Conservation (phyloP, 35 echinoderm and acorn worm genomes). For the Anneissia japonica region DNA sequence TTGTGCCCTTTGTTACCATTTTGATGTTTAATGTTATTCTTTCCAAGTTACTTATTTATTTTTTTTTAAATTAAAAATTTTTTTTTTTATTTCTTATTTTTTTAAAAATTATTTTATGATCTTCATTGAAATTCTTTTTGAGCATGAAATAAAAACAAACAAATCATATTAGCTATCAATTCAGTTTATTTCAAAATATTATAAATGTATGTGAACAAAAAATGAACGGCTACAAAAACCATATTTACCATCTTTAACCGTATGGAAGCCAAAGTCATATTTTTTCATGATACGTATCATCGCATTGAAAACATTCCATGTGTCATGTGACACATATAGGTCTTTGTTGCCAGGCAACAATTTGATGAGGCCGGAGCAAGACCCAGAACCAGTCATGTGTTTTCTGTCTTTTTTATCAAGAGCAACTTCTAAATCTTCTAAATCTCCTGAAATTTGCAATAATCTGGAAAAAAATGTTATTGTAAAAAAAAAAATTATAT, state of each 20-base stretch:
- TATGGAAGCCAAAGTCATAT: conserved; percentile 63
- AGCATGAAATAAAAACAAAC: no score
- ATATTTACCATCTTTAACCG: conserved; percentile 36
- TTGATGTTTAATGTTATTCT: no score
- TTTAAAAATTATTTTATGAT: no score
- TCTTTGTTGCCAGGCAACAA: conserved; percentile 74
- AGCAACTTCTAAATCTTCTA: conserved; percentile 57
- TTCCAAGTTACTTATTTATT: no score
- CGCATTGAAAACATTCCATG: conserved; percentile 48
- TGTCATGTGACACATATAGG: conserved; percentile 69
- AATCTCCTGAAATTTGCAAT: conserved; percentile 62
- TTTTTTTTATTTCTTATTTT: no score
- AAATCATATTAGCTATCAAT: no score
- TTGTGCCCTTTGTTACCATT: no score
- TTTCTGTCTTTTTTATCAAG: conserved; percentile 26
- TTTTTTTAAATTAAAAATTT: no score
- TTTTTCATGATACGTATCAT: conserved; percentile 85
- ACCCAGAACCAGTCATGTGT: conserved; percentile 25
- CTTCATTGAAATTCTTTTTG: no score
- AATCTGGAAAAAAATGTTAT: conserved; percentile 27
- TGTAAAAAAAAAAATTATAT: background rate
- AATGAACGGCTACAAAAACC: background rate
- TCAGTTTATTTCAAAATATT: no score
- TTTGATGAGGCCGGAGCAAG: conserved; percentile 86
- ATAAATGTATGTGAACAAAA: no score